These are phyloP conservation scores for Mythimna loreyi DNA, from an alignment of 2,888 invertebrate species.

Conservation along the genomic window DNA sequence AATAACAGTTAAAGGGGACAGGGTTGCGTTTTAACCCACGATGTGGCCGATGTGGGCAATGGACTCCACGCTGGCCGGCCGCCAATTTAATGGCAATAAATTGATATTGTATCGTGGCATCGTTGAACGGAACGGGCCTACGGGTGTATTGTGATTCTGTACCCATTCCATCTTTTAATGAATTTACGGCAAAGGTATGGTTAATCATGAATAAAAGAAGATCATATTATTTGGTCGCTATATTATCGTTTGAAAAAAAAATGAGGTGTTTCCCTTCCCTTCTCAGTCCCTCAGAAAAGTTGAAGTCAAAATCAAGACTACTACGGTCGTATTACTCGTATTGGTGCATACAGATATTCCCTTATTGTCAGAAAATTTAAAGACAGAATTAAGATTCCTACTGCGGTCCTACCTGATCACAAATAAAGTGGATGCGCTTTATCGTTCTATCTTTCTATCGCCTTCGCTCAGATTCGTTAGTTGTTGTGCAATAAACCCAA, in stretches of 20 bases:
- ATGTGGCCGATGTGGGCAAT: conserved; percentile 48
- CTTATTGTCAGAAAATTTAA: too few relatives aligned
- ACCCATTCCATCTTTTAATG: neutral
- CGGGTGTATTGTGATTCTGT: conserved; percentile 11
- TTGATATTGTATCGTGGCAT: conserved; percentile 42
- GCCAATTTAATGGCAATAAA: conserved; percentile 61
- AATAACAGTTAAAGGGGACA: conserved; percentile 60
- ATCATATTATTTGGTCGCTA: neutral
- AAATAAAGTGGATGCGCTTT: too few relatives aligned
- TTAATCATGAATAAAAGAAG: too few relatives aligned
- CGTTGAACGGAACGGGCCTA: conserved; percentile 8
- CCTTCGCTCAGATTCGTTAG: neutral
- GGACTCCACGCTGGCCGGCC: conserved; percentile 30
- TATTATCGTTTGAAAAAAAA: neutral
- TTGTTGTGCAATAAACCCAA: neutral
- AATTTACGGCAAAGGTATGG: neutral
- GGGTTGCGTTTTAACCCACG: conserved; percentile 29
- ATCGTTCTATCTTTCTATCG: neutral
- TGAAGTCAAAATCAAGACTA: neutral
- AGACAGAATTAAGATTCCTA: too few relatives aligned
- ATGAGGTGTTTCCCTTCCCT: neutral
- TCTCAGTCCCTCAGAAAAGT: neutral
- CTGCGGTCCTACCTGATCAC: too few relatives aligned
- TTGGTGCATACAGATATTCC: too few relatives aligned
- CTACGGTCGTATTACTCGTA: neutral